Conservation (phyloP, 2,113 vertebrate genomes). For the Antidorcas marsupialis region DNA sequence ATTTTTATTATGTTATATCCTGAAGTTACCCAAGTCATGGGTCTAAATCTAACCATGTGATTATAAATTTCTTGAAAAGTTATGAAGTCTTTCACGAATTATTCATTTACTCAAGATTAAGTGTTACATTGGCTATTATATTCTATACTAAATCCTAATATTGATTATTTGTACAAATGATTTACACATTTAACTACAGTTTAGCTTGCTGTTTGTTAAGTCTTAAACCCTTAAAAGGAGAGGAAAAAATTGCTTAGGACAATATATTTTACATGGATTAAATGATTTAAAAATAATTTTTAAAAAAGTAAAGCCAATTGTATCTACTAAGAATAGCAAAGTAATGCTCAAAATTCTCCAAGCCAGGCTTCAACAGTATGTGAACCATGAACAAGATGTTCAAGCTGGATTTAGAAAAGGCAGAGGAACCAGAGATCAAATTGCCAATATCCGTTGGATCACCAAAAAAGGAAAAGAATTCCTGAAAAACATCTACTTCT, state of each 20-base stretch:
- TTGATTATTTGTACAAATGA: slow-evolving; percentile 46
- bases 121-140: not conserved
- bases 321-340: not conserved
- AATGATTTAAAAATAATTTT: slow-evolving; percentile 5
- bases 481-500: not conserved
- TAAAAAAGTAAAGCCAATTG: not conserved
- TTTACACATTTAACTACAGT: slow-evolving; percentile 29
- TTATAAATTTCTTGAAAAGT: slow-evolving; percentile 49
- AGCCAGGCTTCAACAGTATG: not conserved
- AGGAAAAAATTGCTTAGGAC: not conserved
- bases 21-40: slow-evolving; percentile 29
- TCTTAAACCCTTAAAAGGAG: slow-evolving; percentile 30
- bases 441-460: not conserved
- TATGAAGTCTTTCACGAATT: slow-evolving; percentile 44
- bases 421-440: not conserved
- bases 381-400: not conserved
- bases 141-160: slow-evolving; percentile 46
- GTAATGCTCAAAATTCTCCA: not conserved
- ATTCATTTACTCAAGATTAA: slow-evolving; percentile 57
- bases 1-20: slow-evolving; percentile 51
- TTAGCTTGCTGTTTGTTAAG: slow-evolving; percentile 30
- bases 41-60: slow-evolving; percentile 43
- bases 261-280: slow-evolving; percentile 28
- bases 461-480: not conserved
- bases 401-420: not conserved